Percentiles rank a stretch among this genome's conserved stretches.
Conservation (phyloP, 1,140 invertebrate genomes). For the Anastrepha obliqua region DNA sequence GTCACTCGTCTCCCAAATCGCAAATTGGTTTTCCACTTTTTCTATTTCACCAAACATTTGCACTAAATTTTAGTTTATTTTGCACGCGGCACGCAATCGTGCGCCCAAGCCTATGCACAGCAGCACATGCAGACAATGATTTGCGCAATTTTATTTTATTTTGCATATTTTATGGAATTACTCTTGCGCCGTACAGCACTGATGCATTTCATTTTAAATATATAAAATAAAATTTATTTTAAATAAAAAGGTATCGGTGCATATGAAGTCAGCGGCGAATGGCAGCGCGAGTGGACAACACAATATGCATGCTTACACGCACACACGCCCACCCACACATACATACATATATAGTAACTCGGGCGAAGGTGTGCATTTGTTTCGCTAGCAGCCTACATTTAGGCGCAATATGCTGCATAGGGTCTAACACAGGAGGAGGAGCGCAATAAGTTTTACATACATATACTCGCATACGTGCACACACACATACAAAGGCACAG, state of each 20-base stretch:
- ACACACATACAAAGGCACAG: neutral
- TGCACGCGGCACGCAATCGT: conserved; percentile 5
- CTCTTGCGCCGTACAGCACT: neutral
- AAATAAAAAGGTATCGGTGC: neutral
- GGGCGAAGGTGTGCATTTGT: neutral
- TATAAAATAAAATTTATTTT: conserved; percentile 45
- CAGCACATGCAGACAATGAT: neutral
- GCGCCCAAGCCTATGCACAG: neutral
- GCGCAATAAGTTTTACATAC: neutral
- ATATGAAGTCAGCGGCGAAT: neutral
- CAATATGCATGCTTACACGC: neutral
- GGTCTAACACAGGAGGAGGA: neutral
- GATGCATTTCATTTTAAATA: conserved; percentile 12
- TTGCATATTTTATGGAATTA: conserved; percentile 21
- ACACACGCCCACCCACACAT: neutral
- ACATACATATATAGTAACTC: neutral
- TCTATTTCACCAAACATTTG: neutral
- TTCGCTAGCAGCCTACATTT: conserved; percentile 3
- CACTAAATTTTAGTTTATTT: conserved; percentile 11
- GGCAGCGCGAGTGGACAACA: neutral
- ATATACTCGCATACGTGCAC: neutral
- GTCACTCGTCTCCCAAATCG: neutral
- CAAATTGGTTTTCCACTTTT: neutral
- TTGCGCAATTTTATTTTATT: conserved; percentile 18
- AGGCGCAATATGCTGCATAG: neutral